Conservation (phyloP, 1,140 invertebrate species). For the Periplaneta americana region DNA sequence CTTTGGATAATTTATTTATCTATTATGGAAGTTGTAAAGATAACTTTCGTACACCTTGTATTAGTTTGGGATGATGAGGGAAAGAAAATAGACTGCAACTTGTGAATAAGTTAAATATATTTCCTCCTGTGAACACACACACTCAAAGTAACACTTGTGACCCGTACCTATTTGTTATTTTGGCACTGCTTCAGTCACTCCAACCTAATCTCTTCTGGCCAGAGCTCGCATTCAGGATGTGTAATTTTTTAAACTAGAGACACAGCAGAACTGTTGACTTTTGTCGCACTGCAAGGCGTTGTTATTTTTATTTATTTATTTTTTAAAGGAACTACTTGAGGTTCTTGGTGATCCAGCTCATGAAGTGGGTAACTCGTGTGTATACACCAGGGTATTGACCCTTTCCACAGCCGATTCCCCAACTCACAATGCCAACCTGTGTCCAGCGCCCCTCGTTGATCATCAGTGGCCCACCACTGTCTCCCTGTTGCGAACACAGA, state of each 20-base stretch:
- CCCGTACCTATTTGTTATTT: background rate
- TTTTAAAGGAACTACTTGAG: constrained; percentile 43
- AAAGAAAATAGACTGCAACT: no score
- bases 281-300: background rate
- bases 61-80: no score
- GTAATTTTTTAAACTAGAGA: background rate
- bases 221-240: no score
- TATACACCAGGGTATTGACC: constrained; percentile 88
- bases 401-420: constrained; percentile 91
- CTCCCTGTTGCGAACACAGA: constrained; percentile 58
- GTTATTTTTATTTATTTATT: no score
- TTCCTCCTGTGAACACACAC: background rate
- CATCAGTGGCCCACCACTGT: constrained; percentile 86
- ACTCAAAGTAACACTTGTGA: background rate
- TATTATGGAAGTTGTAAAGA: no score
- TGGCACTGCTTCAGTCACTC: background rate
- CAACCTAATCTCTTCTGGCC: no score
- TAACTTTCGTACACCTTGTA: no score
- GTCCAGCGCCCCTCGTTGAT: constrained; percentile 69
- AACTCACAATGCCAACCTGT: constrained; percentile 86
- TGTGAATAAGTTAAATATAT: background rate
- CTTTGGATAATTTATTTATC: no score
- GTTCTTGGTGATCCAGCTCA: constrained; percentile 74
- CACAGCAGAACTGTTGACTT: constrained; percentile 4
- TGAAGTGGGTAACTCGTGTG: constrained; percentile 66